A percentile compares a stretch with the other conserved stretches of the same genome.
Evolutionary conservation across 92 coral and sea anemone genomes (phyloP).

Genomic region (Desmophyllum pertusum): DNA sequence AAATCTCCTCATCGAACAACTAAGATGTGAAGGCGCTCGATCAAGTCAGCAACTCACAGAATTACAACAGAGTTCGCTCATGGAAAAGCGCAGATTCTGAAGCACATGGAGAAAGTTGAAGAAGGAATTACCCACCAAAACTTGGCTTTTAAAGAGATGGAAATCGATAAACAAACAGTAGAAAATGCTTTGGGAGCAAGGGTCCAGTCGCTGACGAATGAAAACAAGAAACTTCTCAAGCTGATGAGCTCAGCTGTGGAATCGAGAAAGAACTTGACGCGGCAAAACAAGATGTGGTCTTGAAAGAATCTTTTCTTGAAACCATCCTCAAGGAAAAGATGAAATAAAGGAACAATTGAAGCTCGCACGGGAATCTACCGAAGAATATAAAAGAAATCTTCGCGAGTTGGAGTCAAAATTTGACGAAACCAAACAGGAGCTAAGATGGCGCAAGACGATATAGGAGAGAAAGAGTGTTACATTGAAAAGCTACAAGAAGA

Average conservation of each 20-base stretch:
- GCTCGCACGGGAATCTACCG: conserved; percentile 57
- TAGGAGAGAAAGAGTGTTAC: conserved; percentile 36
- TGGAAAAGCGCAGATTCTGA: conserved; percentile 73
- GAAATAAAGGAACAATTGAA: conserved; percentile 60
- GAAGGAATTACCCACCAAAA: conserved; percentile 66
- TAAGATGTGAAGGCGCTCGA: conserved; percentile 78
- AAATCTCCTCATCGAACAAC: conserved; percentile 60
- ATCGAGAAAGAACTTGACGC: conserved; percentile 64
- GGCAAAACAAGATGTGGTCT: conserved; percentile 55
- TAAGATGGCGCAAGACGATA: conserved; percentile 46
- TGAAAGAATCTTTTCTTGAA: conserved; percentile 50
- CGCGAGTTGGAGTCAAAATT: conserved; percentile 45
- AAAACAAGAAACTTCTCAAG: conserved; percentile 58
- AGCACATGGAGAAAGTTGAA: conserved; percentile 81
- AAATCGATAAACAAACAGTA: conserved; percentile 62
- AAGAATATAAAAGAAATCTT: conserved; percentile 51
- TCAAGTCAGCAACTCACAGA: conserved; percentile 68
- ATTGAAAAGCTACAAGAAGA: conserved; percentile 65
- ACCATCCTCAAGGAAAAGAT: conserved; percentile 56
- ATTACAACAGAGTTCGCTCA: conserved; percentile 81
- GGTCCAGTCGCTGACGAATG: conserved; percentile 60
- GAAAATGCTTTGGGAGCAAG: conserved; percentile 58
- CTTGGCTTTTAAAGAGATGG: conserved; percentile 57
- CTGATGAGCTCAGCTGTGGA: conserved; percentile 48
- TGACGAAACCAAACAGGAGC: conserved; percentile 47